Evolutionary conservation across 2,888 invertebrate genomes (phyloP), one percentile per base, ranked within the genome.

Genomic region (Erannis defoliaria): DNA sequence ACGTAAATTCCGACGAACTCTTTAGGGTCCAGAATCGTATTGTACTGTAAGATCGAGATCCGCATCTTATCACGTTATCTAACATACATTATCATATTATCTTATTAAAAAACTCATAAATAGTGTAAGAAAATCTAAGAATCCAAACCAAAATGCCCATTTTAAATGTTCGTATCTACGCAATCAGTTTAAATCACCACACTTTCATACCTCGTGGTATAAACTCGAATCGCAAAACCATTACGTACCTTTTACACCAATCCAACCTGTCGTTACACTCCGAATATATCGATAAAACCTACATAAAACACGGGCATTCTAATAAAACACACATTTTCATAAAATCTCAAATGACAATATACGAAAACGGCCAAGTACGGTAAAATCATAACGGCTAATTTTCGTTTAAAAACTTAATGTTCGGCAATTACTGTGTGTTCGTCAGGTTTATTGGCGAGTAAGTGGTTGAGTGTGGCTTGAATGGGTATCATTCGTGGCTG

Each of bases 381-480:
- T 18, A 18, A 48, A 59, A 62, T 57, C 54, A 62, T 53, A 59
- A 58, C 43, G 35, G 50, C 19, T 62, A 60, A 64, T 59, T 55
- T 67, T 60, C 60, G 51, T 60, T 70, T 64, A 58, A 65, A 70
- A 67, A 70, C 55, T 58, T 60, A 57, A 64, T 62, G 58, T 14
- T 29, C 35, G 54, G 55, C 68, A 67, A 70, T 72, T 66, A 68
- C 55, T 49, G 57, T 48, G 40, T 64, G 59, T 56, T 53, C 66
- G 66, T 59, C 62, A 38, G 64, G 66, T 74, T 80, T 78, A 80
- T 78, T 79, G 67, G 71, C 55, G 65, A 45, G 63, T 74, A 71
- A 80, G 79, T 73, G 72, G 71, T 51, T 54, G 71, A 76, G 73
- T 73, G 73, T 71, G 66, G 73, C 70, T 71, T 67, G 70, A 71